Conservation (phyloP, 2,888 invertebrate genomes). For the Tanypteryx hageni region DNA sequence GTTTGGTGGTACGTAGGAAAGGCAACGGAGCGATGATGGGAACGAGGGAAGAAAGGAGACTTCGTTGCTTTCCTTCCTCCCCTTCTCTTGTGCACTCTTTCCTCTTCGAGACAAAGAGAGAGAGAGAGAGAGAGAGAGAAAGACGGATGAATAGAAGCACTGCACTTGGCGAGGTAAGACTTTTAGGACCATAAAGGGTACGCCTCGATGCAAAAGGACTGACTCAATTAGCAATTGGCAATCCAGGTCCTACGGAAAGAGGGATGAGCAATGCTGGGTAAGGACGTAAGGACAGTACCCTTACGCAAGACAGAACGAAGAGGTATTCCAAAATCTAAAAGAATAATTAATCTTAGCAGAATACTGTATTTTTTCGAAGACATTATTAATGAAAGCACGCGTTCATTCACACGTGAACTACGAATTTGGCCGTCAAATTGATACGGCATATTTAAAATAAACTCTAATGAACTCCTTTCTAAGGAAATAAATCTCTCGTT, state of each 20-base stretch:
- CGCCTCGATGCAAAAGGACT: neutral
- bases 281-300: no score
- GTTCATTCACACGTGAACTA: no score
- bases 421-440: no score
- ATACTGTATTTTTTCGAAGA: no score
- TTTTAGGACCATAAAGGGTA: slow-evolving; percentile 1
- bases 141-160: neutral
- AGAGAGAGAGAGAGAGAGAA: neutral
- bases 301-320: no score
- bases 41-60: neutral
- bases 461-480: no score
- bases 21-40: neutral
- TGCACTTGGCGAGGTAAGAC: neutral
- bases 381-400: no score
- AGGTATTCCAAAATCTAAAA: no score
- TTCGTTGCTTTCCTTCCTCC: neutral
- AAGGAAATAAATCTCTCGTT: no score
- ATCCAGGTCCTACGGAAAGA: neutral
- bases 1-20: neutral
- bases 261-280: no score
- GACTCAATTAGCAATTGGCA: neutral
- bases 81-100: neutral
- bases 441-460: no score
- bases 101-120: neutral
- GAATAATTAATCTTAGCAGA: no score